Conservation (phyloP, 2,888 invertebrate genomes). For the Elegia similella region DNA sequence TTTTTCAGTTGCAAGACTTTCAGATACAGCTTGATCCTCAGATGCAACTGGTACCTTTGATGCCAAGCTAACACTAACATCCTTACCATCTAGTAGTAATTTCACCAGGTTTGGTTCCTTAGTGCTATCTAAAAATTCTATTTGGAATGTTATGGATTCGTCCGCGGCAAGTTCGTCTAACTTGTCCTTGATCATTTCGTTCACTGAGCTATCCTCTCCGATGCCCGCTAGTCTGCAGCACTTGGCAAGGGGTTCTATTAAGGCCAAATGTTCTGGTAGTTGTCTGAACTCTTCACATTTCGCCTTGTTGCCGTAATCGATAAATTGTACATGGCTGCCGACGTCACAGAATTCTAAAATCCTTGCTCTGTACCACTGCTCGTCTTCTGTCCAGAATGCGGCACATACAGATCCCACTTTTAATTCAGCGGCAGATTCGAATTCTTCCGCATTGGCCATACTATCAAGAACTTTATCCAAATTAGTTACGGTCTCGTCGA, state of each 20-base stretch:
- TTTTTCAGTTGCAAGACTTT: conserved; percentile 30
- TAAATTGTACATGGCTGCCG: conserved; percentile 82
- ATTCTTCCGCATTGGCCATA: conserved; percentile 75
- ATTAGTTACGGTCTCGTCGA: conserved; percentile 78
- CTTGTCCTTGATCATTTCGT: conserved; percentile 57
- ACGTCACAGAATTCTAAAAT: conserved; percentile 81
- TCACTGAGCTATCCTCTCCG: conserved; percentile 64
- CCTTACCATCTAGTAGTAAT: conserved; percentile 79
- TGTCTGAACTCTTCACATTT: conserved; percentile 81
- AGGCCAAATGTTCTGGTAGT: conserved; percentile 82
- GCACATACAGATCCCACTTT: conserved; percentile 84
- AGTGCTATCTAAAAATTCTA: conserved; percentile 82
- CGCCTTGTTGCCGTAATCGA: conserved; percentile 87
- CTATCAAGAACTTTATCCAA: conserved; percentile 83
- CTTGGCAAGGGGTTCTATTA: conserved; percentile 82
- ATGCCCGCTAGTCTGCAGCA: conserved; percentile 82
- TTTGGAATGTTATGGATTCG: conserved; percentile 70
- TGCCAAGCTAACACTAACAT: conserved; percentile 43
- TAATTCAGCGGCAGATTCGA: conserved; percentile 73
- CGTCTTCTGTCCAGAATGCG: conserved; percentile 84
- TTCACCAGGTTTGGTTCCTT: conserved; percentile 82
- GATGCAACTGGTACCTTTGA: conserved; percentile 17
- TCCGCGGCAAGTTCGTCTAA: conserved; percentile 58
- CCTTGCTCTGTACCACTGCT: conserved; percentile 85
- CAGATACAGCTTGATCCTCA: conserved; percentile 11